Base-by-base conservation (phyloP, 2,113 vertebrate species). In the Hemicordylus capensis region DNA sequence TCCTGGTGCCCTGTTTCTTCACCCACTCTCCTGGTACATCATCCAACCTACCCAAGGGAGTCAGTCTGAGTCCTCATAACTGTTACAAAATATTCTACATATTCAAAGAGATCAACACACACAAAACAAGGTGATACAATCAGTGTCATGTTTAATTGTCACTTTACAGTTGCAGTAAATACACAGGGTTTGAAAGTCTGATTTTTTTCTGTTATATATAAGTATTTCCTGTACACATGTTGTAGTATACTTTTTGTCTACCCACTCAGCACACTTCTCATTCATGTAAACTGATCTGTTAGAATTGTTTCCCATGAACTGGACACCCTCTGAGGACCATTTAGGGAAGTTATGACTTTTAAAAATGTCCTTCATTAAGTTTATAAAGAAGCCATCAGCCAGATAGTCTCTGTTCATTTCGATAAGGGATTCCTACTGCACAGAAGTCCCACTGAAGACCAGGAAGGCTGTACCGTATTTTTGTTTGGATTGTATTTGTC, bases 271-370 rank as follows among this genome's bases (percentile, higher is more conserved):
- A 82, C 14, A 81, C 85, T 80, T 82, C 82, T 89, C 83, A 91
- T 78, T 69, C 82, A 83, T 84, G 87, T 91, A 83, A 83, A 48
- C 20, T 61, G 54, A 37, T 61, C 88, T 84, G 81, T 37, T 72
- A 72, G 54, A 77, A 80, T 54, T 22, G 6, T 44, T 67, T 72
- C 42, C 80, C 73, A 4, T 44, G 11, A 64, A 20, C 34, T 64
- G 48, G 51, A 31, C 26, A 9, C 51, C 17, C 4, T 14, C 6
- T 12, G 17, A 54, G 17, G 39, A 26, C 51, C 44, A 66, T 37
- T 37, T 37, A 69, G 39, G 63, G 48, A 69, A 81, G 56, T 51
- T 81, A 56, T 24, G 69, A n/a, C n/a, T n/a, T n/a, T n/a, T n/a
- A n/a, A n/a, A n/a, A n/a, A n/a, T n/a, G n/a, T n/a, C n/a, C n/a